These are phyloP conservation scores for Brachypteracias leptosomus DNA, from an alignment of 2,113 vertebrate species.

Conservation along the genomic window DNA sequence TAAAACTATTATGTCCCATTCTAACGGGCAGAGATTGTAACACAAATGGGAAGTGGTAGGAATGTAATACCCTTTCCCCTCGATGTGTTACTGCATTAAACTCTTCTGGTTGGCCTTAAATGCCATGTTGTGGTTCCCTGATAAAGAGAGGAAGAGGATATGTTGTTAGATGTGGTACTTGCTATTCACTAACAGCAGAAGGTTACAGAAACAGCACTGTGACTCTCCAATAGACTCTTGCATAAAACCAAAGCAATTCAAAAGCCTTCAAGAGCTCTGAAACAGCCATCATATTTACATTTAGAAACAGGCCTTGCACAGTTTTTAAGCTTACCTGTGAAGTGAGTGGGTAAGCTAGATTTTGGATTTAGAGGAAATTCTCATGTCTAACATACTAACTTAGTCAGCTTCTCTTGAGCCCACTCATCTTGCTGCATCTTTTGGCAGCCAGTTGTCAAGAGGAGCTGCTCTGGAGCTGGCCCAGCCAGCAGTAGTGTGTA, in stretches of 20 bases:
- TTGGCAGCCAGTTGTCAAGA: neutral
- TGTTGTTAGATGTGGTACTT: neutral
- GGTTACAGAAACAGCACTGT: neutral
- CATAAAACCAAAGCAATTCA: neutral
- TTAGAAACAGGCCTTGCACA: neutral
- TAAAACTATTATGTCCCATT: conserved; percentile 51
- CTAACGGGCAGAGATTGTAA: conserved; percentile 8
- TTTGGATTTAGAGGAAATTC: neutral
- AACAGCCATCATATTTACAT: neutral
- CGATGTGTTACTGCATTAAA: neutral
- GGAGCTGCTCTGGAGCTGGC: no score
- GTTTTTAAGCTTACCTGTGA: neutral
- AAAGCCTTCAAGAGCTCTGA: neutral
- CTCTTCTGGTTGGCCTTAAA: neutral
- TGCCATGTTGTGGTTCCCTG: neutral
- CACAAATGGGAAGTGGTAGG: neutral
- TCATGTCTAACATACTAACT: neutral
- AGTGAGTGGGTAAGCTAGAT: neutral
- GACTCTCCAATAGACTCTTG: neutral
- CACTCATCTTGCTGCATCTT: neutral
- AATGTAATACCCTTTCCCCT: neutral
- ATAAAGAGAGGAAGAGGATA: neutral
- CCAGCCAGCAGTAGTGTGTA: no score
- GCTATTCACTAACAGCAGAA: neutral
- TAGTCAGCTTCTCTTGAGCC: neutral